Percentiles rank a stretch among this genome's conserved stretches.
Evolutionary conservation across 2,113 vertebrate genomes (phyloP).

Genomic region (Solenodon paradoxus): DNA sequence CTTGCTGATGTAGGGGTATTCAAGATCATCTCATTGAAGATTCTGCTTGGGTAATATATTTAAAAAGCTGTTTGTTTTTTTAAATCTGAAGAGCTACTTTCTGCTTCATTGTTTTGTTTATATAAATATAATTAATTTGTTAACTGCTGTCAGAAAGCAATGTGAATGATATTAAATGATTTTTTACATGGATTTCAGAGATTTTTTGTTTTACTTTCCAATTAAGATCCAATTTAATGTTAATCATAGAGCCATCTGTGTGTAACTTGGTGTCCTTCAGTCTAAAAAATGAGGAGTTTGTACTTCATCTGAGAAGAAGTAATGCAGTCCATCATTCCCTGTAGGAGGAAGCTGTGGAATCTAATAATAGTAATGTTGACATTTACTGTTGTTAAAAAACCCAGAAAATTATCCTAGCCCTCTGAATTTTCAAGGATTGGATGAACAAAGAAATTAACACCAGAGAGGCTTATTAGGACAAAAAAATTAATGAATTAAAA

Average conservation of each 20-base stretch:
- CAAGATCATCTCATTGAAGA: not conserved
- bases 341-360: not conserved
- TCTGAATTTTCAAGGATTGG: too few species aligned
- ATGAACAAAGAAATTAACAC: too few species aligned
- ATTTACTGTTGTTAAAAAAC: not conserved
- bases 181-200: constrained; percentile 41
- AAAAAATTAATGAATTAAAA: too few species aligned
- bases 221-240: constrained; percentile 55
- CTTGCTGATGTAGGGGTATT: not conserved
- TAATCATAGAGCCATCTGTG: constrained; percentile 66
- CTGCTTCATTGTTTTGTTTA: constrained; percentile 62
- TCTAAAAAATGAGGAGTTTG: not conserved
- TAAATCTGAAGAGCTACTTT: constrained; percentile 43
- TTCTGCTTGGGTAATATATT: not conserved
- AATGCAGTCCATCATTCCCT: not conserved
- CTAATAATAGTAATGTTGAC: not conserved
- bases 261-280: constrained; percentile 29
- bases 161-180: constrained; percentile 58
- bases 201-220: constrained; percentile 48
- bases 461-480: too few species aligned
- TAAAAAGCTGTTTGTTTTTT: not conserved
- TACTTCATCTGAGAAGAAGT: not conserved
- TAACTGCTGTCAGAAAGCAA: constrained; percentile 45
- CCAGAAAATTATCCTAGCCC: too few species aligned
- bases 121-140: constrained; percentile 67